Percentiles rank a stretch among this genome's conserved stretches.
phyloP scores from a whole-genome alignment of 2,113 vertebrate genomes.

The Clarias macrocephalus region DNA sequence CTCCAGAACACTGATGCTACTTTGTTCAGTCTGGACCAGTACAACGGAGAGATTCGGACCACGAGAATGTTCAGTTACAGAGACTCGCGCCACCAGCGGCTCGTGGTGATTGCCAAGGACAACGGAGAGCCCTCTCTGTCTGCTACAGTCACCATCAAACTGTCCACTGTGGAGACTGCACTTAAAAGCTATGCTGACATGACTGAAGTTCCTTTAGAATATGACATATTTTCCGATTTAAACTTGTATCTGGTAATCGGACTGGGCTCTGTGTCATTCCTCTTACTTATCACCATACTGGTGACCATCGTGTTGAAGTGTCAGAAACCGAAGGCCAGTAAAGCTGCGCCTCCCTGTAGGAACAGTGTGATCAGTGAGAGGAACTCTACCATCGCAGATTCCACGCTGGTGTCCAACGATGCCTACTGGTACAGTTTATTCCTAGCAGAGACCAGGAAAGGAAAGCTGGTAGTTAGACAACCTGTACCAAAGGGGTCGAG shows the following conservation, averaged over 20 bases:
- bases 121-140: constrained; percentile 78
- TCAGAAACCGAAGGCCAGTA: constrained; percentile 47
- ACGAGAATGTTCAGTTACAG: constrained; percentile 69
- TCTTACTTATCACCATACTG: constrained; percentile 68
- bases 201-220: constrained; percentile 73
- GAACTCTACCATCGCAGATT: constrained; percentile 50
- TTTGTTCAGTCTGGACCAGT: constrained; percentile 69
- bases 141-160: constrained; percentile 73
- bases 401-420: constrained; percentile 52
- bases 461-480: constrained; percentile 58
- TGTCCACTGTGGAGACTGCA: constrained; percentile 66
- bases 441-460: constrained; percentile 50
- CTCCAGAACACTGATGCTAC: constrained; percentile 67
- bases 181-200: constrained; percentile 67
- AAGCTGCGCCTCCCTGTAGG: constrained; percentile 48
- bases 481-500: constrained; percentile 55
- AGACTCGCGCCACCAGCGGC: constrained; percentile 63
- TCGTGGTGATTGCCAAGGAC: constrained; percentile 71
- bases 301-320: constrained; percentile 63
- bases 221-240: constrained; percentile 65
- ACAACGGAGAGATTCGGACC: constrained; percentile 67
- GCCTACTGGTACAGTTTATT: constrained; percentile 55
- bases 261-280: constrained; percentile 72
- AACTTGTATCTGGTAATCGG: constrained; percentile 71
- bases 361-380: constrained; percentile 54